Base-by-base conservation (phyloP, 2,113 vertebrate species). In the Crotalus tigris region DNA sequence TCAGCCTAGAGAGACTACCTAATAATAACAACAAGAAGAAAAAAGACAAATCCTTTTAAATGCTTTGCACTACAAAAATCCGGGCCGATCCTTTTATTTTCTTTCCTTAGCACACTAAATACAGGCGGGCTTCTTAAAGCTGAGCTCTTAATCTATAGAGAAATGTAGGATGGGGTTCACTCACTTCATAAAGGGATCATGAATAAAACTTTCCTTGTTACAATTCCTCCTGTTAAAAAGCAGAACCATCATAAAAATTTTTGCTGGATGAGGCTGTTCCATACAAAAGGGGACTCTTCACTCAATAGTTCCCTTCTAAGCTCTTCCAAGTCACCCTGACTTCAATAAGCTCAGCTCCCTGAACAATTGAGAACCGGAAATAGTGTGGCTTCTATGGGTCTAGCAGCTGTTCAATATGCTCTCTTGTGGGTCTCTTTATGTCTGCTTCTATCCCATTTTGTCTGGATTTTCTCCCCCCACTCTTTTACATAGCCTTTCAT, bases 161-260 rank as follows among this genome's bases (percentile, higher is more conserved):
- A 95, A 95, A 92, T 0, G 4, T 64, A 39, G 54, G 95, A 85
- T 89, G 92, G 64, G 1, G 33, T 2, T 94, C 89, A 21, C 51
- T 29, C 87, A 93, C 93, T 97, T 94, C 92, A 93, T 95, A 94
- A 97, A 96, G 93, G 95, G 97, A 93, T 17, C 86, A 93, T 0
- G 1, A 93, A 94, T 92, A 94, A 95, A 96, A 93, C 12, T 91
- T 94, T 64, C 61, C 87, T 85, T 94, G 75, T 95, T 97, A 96
- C 95, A 96, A 96, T 96, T 94, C 95, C 90, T 95, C 93, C 89
- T 90, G 91, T 96, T 96, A 94, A 95, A 96, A 96, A 95, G 88
- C 92, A 94, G 91, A 90, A 93, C 94, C 94, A 91, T 94, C 91
- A 93, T 96, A 96, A 96, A 96, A 95, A 5, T 91, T 94, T 75